Evolutionary conservation across 2,113 vertebrate species (phyloP), one percentile per base, ranked within the genome.

Genomic region (Brachyhypopomus gauderio): DNA sequence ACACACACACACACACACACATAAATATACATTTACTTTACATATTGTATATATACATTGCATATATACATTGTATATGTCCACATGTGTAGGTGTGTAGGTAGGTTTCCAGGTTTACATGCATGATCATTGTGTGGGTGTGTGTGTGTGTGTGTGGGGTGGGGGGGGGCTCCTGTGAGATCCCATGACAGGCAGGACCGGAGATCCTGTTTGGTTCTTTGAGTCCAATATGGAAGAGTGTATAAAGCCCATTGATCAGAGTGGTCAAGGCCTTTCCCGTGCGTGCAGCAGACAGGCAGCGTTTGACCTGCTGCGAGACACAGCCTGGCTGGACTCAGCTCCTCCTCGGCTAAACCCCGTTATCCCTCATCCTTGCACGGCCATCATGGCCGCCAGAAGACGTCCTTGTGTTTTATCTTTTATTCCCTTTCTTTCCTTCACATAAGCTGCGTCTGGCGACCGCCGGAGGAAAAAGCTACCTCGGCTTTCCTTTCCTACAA

Each of bases 401-500:
- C 9, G 45, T 14, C n/a, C 48, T 36, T 0, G 22, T 62, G 66
- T 12, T 27, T 38, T 63, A 45, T 74, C 72, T 56, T 48, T 64
- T 66, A 64, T 74, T 55, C 45, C 62, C 17, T 63, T 62, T 19
- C 69, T 66, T 78, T 72, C 48, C 11, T 45, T 70, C 27, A 38
- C 87, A 87, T 30, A 72, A 83, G 88, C 89, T 87, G 87, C 88
- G 89, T 89, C 86, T 86, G 45, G 72, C 36, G 22, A n/a, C 67
- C 23, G 64, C 48, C 71, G 75, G 75, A 88, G 89, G 83, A 55
- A 85, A 86, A 82, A 85, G 78, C 77, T 84, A 89, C 84, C 79
- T 85, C 84, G 79, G 91, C 88, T 91, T 88, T 84, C 85, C 86
- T 87, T 82, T 79, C 85, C 86, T 91, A 89, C 88, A 90, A 90